These are phyloP conservation scores for Lysandra bellargus DNA, from an alignment of 2,888 invertebrate genomes.

Conservation along the genomic window DNA sequence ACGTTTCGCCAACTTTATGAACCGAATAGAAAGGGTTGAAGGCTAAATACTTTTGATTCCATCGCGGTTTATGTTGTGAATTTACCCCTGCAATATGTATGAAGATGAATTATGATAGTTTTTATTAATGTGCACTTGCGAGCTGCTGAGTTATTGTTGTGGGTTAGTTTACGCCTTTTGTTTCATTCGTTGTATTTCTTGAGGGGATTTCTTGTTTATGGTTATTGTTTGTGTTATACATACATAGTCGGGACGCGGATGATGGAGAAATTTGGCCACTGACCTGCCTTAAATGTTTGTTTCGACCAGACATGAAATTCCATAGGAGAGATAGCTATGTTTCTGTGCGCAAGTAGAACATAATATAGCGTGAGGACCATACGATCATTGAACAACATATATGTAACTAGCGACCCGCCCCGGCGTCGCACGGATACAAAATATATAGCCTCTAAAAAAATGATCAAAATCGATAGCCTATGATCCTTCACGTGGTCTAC, in stretches of 20 bases:
- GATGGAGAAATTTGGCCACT: neutral
- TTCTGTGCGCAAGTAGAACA: too few relatives aligned
- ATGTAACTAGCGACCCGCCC: too few relatives aligned
- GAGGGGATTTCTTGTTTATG: neutral
- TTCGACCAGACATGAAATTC: too few relatives aligned
- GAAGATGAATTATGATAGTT: constrained; percentile 38
- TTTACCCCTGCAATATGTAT: constrained; percentile 46
- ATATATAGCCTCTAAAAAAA: too few relatives aligned
- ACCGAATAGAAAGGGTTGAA: constrained; percentile 73
- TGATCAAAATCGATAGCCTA: too few relatives aligned
- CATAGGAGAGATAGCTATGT: too few relatives aligned
- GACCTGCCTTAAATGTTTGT: neutral
- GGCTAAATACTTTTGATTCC: constrained; percentile 70
- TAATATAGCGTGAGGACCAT: too few relatives aligned
- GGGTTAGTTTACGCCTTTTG: constrained; percentile 24
- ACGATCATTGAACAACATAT: too few relatives aligned
- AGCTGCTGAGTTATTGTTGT: constrained; percentile 15
- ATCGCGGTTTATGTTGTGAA: constrained; percentile 58
- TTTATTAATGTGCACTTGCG: constrained; percentile 13
- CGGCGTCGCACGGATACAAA: too few relatives aligned
- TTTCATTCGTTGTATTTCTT: constrained; percentile 13
- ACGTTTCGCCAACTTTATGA: constrained; percentile 76
- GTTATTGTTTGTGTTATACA: neutral
- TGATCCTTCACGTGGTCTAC: too few relatives aligned
- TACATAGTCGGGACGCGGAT: neutral